phyloP scores from a whole-genome alignment of 1,140 invertebrate species.

The Hylaeus anthracinus region DNA sequence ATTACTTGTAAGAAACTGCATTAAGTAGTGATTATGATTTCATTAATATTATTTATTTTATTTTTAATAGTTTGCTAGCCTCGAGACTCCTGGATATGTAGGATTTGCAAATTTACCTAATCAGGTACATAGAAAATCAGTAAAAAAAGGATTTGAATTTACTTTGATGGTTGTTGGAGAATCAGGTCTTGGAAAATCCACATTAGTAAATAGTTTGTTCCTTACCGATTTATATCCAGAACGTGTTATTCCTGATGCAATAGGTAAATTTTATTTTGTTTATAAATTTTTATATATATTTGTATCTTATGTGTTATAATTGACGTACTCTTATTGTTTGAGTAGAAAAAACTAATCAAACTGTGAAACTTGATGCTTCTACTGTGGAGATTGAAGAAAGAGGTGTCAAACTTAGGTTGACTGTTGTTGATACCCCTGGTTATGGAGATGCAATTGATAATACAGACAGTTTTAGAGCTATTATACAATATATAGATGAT shows the following conservation, averaged over 20 bases:
- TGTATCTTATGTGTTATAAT: constrained; percentile 14
- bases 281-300: constrained; percentile 15
- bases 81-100: constrained; percentile 93
- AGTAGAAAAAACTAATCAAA: constrained; percentile 93
- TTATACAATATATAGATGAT: constrained; percentile 96
- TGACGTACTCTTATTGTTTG: constrained; percentile 46
- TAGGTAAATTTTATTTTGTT: constrained; percentile 82
- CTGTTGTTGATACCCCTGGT: constrained; percentile 98
- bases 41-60: constrained; percentile 3
- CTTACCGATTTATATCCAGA: constrained; percentile 96
- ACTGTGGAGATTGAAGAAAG: constrained; percentile 97
- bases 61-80: constrained; percentile 86
- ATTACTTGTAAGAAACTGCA: background rate
- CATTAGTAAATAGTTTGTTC: constrained; percentile 98
- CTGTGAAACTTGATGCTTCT: constrained; percentile 93
- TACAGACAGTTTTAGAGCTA: constrained; percentile 94
- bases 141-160: constrained; percentile 99
- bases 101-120: constrained; percentile 97
- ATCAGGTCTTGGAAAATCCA: constrained; percentile 98
- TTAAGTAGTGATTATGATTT: background rate
- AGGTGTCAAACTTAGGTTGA: constrained; percentile 93
- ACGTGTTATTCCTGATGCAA: constrained; percentile 91
- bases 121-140: constrained; percentile 97
- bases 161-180: constrained; percentile 99
- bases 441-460: constrained; percentile 99